These are phyloP conservation scores for Mesembrinibis cayennensis DNA, from an alignment of 2,113 vertebrate genomes.

Conservation along the genomic window DNA sequence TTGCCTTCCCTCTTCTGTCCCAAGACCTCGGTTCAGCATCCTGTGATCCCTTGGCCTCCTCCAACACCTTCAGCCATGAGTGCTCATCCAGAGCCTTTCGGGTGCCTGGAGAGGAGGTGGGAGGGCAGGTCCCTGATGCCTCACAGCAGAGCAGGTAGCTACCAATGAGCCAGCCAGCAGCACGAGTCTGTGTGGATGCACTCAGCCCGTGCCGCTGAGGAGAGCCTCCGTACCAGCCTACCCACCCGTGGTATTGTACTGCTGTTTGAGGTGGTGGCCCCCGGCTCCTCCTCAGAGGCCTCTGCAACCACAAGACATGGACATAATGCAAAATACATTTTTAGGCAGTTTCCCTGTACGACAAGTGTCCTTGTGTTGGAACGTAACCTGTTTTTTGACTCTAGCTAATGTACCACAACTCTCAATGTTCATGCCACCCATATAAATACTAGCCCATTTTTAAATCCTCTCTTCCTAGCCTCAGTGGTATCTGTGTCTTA, in stretches of 20 bases:
- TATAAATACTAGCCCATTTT: background rate
- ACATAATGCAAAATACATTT: background rate
- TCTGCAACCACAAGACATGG: background rate
- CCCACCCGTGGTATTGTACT: rapidly evolving
- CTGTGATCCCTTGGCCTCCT: rapidly evolving
- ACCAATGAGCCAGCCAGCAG: background rate
- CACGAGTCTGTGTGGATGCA: rapidly evolving
- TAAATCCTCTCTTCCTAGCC: background rate
- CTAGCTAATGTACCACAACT: background rate
- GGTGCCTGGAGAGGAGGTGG: background rate
- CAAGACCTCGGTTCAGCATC: background rate
- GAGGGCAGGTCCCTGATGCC: background rate
- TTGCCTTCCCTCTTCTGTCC: background rate
- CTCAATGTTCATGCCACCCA: background rate
- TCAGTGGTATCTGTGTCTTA: slow-evolving; percentile 34
- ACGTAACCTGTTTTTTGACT: background rate
- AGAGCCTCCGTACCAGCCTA: background rate
- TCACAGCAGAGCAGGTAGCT: background rate
- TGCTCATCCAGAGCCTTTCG: background rate
- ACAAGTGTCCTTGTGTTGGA: background rate
- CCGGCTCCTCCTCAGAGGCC: background rate
- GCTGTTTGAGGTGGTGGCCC: background rate
- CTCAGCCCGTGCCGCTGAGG: rapidly evolving
- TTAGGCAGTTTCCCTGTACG: background rate
- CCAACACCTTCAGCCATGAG: background rate